Evolutionary conservation across 2,113 vertebrate species (phyloP).

Genomic region (Alaudala cheleensis): DNA sequence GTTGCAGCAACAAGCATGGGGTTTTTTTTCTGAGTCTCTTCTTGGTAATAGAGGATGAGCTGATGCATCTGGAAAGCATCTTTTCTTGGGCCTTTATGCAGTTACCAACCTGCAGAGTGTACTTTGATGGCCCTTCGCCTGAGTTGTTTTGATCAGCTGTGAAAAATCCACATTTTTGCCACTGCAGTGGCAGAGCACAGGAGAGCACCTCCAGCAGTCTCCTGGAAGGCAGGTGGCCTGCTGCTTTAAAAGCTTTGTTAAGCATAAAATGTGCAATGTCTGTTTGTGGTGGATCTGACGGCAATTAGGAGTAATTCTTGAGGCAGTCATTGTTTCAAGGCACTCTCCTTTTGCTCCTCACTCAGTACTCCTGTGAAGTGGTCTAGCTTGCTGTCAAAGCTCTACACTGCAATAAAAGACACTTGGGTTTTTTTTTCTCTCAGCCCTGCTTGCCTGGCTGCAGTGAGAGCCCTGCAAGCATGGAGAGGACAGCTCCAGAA

Average conservation of each 20-base stretch:
- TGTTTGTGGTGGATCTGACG: neutral
- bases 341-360: neutral
- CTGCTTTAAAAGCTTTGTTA: neutral
- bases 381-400: neutral
- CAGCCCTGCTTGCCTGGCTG: neutral
- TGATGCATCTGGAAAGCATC: constrained; percentile 8
- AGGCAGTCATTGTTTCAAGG: neutral
- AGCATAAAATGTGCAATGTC: neutral
- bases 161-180: neutral
- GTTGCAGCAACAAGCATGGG: constrained; percentile 1
- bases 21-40: neutral
- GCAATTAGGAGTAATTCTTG: constrained; percentile 4
- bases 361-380: neutral
- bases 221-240: neutral
- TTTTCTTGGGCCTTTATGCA: neutral
- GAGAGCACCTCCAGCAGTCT: neutral
- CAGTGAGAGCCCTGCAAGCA: neutral
- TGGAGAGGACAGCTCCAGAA: neutral
- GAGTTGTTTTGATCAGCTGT: neutral
- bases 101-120: neutral
- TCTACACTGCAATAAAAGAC: neutral
- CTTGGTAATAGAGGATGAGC: neutral
- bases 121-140: neutral
- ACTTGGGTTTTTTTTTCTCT: neutral
- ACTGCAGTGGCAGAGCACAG: neutral